phyloP scores from a whole-genome alignment of 2,113 vertebrate genomes.

The Siphamia tubifer region DNA sequence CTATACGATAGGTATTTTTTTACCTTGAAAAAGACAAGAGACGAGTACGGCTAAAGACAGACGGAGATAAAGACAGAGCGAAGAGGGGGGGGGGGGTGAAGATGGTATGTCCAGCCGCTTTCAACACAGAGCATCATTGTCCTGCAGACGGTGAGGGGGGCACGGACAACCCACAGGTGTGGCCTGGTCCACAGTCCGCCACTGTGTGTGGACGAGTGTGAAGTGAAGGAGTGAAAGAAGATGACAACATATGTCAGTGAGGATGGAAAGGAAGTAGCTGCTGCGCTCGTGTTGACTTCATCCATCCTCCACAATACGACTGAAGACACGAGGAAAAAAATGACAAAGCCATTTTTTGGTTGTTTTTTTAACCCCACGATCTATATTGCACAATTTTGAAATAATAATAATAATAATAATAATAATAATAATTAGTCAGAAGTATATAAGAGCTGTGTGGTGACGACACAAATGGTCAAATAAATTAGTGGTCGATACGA shows the following conservation, averaged over 20 bases:
- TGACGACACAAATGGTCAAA: too few species aligned
- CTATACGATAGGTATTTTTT: slow-evolving; percentile 63
- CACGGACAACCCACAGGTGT: slow-evolving; percentile 77
- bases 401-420: too few species aligned
- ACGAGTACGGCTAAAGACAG: slow-evolving; percentile 34
- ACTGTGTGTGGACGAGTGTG: neutral
- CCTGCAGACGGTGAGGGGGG: slow-evolving; percentile 37
- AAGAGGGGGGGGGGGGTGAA: slow-evolving; percentile 37
- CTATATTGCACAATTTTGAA: too few species aligned
- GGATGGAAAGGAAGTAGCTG: slow-evolving; percentile 58
- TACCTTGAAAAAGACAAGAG: slow-evolving; percentile 56
- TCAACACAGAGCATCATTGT: slow-evolving; percentile 80
- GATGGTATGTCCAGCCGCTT: slow-evolving; percentile 64
- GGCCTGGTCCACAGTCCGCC: slow-evolving; percentile 29
- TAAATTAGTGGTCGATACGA: too few species aligned
- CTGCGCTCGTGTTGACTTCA: slow-evolving; percentile 39
- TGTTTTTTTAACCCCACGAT: too few species aligned
- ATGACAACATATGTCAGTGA: slow-evolving; percentile 60
- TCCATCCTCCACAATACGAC: slow-evolving; percentile 23
- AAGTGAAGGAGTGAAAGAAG: slow-evolving; percentile 58
- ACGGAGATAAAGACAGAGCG: slow-evolving; percentile 46
- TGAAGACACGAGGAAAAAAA: too few species aligned
- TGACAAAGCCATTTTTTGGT: too few species aligned
- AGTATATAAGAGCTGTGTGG: too few species aligned
- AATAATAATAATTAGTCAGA: too few species aligned